Evolutionary conservation across 1,140 invertebrate species (phyloP).

Genomic region (Phymorhynchus buccinoides): DNA sequence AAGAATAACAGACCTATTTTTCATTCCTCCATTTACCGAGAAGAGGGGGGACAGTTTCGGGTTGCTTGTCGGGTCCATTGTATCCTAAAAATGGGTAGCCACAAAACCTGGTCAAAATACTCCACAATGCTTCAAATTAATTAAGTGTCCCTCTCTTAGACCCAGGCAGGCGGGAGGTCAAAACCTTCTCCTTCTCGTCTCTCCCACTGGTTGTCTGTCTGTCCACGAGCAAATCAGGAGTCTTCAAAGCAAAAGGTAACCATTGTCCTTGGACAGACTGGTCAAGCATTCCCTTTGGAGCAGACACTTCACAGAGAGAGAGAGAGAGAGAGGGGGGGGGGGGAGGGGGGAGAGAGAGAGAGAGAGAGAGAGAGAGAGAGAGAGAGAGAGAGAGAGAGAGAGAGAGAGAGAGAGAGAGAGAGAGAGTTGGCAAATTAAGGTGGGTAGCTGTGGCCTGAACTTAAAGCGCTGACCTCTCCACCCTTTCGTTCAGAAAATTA

Average conservation of each 20-base stretch:
- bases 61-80: background rate
- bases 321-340: background rate
- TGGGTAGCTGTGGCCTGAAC: background rate
- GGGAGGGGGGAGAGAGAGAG: background rate
- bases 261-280: constrained; percentile 18
- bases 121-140: constrained; percentile 37
- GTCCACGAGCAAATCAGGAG: constrained; percentile 3
- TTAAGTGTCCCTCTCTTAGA: constrained; percentile 27
- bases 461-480: constrained; percentile 8
- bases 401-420: too few species aligned
- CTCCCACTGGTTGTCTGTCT: background rate
- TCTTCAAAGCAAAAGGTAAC: background rate
- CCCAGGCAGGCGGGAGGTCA: background rate
- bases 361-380: too few species aligned
- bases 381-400: too few species aligned
- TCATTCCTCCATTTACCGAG: too few species aligned
- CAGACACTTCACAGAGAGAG: background rate
- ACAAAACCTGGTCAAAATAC: constrained; percentile 18
- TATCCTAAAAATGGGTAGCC: background rate
- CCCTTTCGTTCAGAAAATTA: constrained; percentile 22
- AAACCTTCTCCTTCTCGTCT: background rate
- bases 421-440: too few species aligned
- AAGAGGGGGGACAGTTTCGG: background rate
- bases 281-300: background rate
- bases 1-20: too few species aligned